Base-by-base conservation (phyloP, 2,113 vertebrate genomes). In the Gymnocephalus cernua region DNA sequence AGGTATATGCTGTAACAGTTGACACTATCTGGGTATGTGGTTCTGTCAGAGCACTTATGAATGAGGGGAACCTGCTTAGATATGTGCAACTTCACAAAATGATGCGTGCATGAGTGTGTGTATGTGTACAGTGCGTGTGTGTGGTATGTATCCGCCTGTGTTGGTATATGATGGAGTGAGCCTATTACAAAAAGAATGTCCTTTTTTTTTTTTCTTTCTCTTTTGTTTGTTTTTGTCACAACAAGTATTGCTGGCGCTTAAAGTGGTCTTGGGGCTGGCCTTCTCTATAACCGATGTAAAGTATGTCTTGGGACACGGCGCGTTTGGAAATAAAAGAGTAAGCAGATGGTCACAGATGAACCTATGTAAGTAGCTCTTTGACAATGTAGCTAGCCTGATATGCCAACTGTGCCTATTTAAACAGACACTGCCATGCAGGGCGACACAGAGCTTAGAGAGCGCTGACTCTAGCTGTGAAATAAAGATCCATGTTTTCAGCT, bases 321-420 rank as follows among this genome's bases (percentile, higher is more conserved):
- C 73, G 76, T 90, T 83, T 47, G 38, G 58, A 86, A 67, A 75
- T 64, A 76, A 67, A 89, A 69, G 76, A 85, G 79, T 47, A 68
- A 87, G 54, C 65, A 77, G 86, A 91, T 62, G 56, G 54, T 87
- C 88, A 86, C 88, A 85, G 92, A 93, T 90, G 89, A 92, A 92
- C 89, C 83, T 86, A 77, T 86, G 71, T 87, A 88, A 89, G 93
- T 83, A 92, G 92, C 92, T 94, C 89, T 90, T 90, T 77, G 91
- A 95, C 87, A 85, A 86, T 89, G 92, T 95, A 95, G 94, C 91
- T 94, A 94, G 91, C 93, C 91, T 92, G 92, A 93, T 88, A 94
- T 89, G 94, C 95, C 95, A 94, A 95, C 91, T 93, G 95, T 95
- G 95, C 95, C 95, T 95, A 94, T 92, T 92, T 91, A 87, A 93